Evolutionary conservation across 2,113 vertebrate genomes (phyloP).

Genomic region (Malurus cyaneus): DNA sequence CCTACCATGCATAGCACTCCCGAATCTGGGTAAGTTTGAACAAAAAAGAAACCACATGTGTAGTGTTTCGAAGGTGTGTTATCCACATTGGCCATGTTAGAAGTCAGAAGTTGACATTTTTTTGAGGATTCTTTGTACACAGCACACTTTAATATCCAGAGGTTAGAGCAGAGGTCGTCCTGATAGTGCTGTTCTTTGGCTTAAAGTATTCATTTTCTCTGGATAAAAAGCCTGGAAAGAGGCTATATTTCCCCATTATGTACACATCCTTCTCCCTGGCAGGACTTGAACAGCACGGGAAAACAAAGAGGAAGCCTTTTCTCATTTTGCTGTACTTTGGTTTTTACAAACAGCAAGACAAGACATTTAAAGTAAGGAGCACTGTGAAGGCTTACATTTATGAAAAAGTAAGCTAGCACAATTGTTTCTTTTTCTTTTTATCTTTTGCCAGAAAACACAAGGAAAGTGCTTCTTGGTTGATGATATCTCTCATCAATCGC

Average conservation of each 20-base stretch:
- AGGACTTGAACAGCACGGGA: background rate
- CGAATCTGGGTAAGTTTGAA: background rate
- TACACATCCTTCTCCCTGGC: background rate
- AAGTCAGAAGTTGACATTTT: background rate
- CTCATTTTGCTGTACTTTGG: background rate
- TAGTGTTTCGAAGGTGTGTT: background rate
- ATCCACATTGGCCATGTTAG: background rate
- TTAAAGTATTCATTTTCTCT: background rate
- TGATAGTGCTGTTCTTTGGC: background rate
- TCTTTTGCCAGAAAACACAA: background rate
- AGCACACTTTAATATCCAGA: background rate
- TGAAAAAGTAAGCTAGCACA: background rate
- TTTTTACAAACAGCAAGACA: background rate
- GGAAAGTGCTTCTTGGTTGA: background rate
- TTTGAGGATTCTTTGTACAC: background rate
- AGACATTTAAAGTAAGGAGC: background rate
- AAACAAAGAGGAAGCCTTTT: background rate
- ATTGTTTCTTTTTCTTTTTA: background rate
- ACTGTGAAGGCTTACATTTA: background rate
- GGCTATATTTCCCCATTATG: background rate
- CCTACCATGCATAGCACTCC: background rate
- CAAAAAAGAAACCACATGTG: background rate
- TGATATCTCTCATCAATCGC: conserved; percentile 65
- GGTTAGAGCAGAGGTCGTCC: background rate
- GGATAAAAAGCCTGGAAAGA: background rate